Conservation (phyloP, 2,113 vertebrate species). For the Apeltes quadracus region DNA sequence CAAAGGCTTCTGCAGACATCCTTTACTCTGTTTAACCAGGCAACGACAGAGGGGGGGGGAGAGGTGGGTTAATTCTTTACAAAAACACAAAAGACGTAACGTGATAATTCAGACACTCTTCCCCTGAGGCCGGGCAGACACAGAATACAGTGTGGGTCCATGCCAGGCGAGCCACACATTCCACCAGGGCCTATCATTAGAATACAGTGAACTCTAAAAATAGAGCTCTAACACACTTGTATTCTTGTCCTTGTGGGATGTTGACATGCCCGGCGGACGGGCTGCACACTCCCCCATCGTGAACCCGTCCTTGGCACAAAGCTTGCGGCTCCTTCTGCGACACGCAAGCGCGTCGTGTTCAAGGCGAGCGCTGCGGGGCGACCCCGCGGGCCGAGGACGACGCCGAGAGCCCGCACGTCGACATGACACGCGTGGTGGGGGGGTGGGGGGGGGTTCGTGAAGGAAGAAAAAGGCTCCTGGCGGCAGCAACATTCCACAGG, state of each 20-base stretch:
- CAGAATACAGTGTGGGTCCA: conserved; percentile 1
- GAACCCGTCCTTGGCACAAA: conserved; percentile 40
- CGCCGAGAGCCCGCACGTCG: conserved; percentile 5
- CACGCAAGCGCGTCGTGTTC: conserved; percentile 43
- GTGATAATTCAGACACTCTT: neutral
- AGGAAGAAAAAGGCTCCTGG: conserved; percentile 18
- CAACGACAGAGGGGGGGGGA: conserved; percentile 16
- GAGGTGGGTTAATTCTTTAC: neutral
- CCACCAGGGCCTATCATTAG: conserved; percentile 52
- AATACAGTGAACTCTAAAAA: conserved; percentile 59
- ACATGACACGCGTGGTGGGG: neutral
- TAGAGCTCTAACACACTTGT: conserved; percentile 31
- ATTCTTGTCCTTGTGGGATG: conserved; percentile 55
- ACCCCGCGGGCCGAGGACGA: conserved; percentile 34
- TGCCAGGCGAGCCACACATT: conserved; percentile 38
- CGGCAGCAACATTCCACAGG: conserved; percentile 19
- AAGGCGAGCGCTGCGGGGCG: conserved; percentile 40
- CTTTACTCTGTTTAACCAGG: conserved; percentile 72
- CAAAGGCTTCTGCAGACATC: conserved; percentile 94
- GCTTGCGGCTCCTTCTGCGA: conserved; percentile 39
- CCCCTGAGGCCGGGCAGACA: neutral
- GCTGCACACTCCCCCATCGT: conserved; percentile 24
- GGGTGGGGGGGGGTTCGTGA: too few relatives aligned
- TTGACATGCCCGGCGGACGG: conserved; percentile 35
- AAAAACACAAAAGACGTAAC: conserved; percentile 1